Base-by-base conservation (phyloP, 2,113 vertebrate species). In the Sebastes fasciatus region DNA sequence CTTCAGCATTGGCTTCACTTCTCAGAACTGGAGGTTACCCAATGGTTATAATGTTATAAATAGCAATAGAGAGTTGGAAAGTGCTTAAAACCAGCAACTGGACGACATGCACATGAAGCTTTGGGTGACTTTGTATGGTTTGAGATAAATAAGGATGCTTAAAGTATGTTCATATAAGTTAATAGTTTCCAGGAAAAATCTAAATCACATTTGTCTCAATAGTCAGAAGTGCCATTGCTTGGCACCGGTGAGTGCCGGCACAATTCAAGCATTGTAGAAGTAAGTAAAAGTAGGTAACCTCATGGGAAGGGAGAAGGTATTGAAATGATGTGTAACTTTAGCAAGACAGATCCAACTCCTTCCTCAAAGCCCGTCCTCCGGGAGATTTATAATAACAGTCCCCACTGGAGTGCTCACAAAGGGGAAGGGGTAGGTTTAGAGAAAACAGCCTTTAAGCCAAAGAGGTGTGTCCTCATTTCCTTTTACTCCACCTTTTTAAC, bases 311-410 rank as follows among this genome's bases (percentile, higher is more conserved):
- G 40, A 74, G 72, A 72, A 9, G 17, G 13, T 62, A 49, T 60
- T 82, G 21, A 77, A 82, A 72, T 55, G 10, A 69, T 74, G 46
- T 57, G 23, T 52, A 68, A 57, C 57, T 23, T 83, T 76, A 68
- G 23, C 40, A 48, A 74, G 60, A 61, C 43, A 78, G 52, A 52
- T 77, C 72, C 40, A 42, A 40, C 11, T 63, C n/a, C 62, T 80
- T 67, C 69, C 45, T 74, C 48, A 77, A 45, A 84, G 55, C 23
- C 2, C 52, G 52, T 82, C 61, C 72, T 84, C 21, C 2, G 45
- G 72, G 77, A 67, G 43, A 70, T 63, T 74, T 73, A 77, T 78
- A 72, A 83, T 73, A 51, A 80, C 12, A 70, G 71, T 82, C 58
- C 68, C 51, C 26, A 54, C 34, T 68, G 21, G 12, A 74, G 49